These are phyloP conservation scores for Huso huso DNA, from an alignment of 2,797 vertebrate species.

Conservation along the genomic window DNA sequence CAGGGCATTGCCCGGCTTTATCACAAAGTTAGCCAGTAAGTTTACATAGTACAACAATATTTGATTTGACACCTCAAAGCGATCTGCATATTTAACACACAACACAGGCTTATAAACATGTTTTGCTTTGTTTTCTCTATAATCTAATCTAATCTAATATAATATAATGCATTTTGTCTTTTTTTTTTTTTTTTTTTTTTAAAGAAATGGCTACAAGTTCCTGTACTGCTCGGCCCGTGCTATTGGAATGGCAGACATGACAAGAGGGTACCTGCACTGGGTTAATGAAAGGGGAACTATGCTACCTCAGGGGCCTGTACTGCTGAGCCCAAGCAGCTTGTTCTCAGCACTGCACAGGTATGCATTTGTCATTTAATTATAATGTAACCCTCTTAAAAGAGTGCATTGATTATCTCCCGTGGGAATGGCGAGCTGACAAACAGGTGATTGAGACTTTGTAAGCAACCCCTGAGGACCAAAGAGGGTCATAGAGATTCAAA, in stretches of 20 bases:
- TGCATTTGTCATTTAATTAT: not conserved
- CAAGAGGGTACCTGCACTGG: conserved; percentile 89
- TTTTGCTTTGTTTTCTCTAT: too few relatives aligned
- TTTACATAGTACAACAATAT: conserved; percentile 20
- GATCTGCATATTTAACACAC: too few relatives aligned
- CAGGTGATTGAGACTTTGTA: too few relatives aligned
- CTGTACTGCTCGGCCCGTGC: conserved; percentile 92
- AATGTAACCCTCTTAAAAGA: too few relatives aligned
- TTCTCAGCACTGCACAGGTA: conserved; percentile 94
- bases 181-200: conserved; percentile 18
- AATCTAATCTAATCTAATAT: too few relatives aligned
- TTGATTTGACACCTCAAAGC: too few relatives aligned
- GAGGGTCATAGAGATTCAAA: too few relatives aligned
- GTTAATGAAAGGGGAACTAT: conserved; percentile 90
- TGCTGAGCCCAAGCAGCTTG: conserved; percentile 90
- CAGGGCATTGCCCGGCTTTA: conserved; percentile 90
- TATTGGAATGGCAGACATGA: conserved; percentile 97
- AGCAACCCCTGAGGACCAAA: too few relatives aligned
- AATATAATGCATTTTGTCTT: too few relatives aligned
- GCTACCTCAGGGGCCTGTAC: conserved; percentile 81
- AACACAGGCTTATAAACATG: too few relatives aligned
- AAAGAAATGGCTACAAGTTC: conserved; percentile 93
- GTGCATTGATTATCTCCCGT: too few relatives aligned
- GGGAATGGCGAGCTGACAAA: too few relatives aligned
- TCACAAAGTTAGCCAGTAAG: conserved; percentile 95